Evolutionary conservation across 2,888 invertebrate species (phyloP).

Genomic region (Dione vanillae): DNA sequence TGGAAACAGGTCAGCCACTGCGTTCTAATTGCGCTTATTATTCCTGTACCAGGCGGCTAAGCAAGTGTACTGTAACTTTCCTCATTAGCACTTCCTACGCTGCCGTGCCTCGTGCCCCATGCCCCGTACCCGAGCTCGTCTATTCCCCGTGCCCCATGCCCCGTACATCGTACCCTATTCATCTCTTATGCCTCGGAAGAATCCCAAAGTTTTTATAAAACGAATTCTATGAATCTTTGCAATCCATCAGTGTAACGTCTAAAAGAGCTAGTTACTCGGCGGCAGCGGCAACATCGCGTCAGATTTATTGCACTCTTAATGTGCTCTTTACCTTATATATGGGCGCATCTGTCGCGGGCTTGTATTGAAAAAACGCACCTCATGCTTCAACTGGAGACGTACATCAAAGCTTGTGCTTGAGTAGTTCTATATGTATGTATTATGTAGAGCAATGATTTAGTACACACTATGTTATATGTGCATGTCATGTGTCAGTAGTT

Average conservation of each 20-base stretch:
- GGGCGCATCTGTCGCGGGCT: slow-evolving; percentile 2
- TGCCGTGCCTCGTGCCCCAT: background rate
- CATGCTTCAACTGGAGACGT: background rate
- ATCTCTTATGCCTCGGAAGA: background rate
- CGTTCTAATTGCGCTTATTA: slow-evolving; percentile 36
- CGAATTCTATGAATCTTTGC: background rate
- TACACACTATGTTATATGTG: background rate
- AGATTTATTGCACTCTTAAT: slow-evolving; percentile 10
- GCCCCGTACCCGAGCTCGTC: background rate
- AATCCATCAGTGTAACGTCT: slow-evolving; percentile 6
- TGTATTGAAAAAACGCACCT: slow-evolving; percentile 1
- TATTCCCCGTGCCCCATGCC: background rate
- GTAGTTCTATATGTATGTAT: background rate
- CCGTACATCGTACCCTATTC: background rate
- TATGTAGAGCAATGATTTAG: background rate
- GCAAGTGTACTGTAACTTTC: slow-evolving; percentile 30
- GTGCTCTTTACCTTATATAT: slow-evolving; percentile 10
- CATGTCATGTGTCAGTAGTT: background rate
- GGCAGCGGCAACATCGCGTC: slow-evolving; percentile 11
- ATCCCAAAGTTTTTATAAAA: background rate
- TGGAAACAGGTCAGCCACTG: slow-evolving; percentile 33
- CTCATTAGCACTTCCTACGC: slow-evolving; percentile 21
- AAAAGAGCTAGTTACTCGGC: slow-evolving; percentile 16
- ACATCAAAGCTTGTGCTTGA: background rate
- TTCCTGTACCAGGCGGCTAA: slow-evolving; percentile 25